Conservation (phyloP, 2,113 vertebrate genomes). For the Trematomus loennbergii region DNA sequence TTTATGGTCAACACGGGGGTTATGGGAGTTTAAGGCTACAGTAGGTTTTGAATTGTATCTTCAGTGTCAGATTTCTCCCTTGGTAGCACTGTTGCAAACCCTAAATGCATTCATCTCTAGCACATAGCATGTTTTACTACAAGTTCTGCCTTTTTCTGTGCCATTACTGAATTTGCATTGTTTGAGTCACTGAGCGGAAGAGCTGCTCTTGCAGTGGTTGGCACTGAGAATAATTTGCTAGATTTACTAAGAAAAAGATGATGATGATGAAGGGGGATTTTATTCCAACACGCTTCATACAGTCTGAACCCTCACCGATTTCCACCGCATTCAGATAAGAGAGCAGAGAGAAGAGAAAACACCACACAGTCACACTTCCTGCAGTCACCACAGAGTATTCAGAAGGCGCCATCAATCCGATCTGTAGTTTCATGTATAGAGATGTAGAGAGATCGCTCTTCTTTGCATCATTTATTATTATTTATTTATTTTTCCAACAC, state of each 20-base stretch:
- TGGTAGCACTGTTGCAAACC: neutral
- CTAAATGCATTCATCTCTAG: neutral
- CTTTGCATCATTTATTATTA: neutral
- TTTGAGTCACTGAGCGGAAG: neutral
- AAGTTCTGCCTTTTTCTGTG: neutral
- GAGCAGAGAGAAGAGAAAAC: neutral
- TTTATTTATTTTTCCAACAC: no score
- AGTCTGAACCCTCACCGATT: neutral
- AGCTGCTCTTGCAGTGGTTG: neutral
- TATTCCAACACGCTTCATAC: neutral
- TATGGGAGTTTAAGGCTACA: neutral
- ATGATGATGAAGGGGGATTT: neutral
- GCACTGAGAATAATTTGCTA: neutral
- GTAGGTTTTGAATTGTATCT: neutral
- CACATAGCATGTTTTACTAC: neutral
- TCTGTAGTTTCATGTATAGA: neutral
- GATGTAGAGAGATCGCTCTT: neutral
- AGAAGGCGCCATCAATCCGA: neutral
- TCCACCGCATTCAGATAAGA: neutral
- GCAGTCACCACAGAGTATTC: neutral
- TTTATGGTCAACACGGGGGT: neutral
- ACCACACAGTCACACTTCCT: neutral
- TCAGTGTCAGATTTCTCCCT: neutral
- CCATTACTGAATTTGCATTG: neutral
- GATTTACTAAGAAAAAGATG: neutral